Evolutionary conservation across 1,140 invertebrate genomes (phyloP).

Genomic region (Globodera rostochiensis): DNA sequence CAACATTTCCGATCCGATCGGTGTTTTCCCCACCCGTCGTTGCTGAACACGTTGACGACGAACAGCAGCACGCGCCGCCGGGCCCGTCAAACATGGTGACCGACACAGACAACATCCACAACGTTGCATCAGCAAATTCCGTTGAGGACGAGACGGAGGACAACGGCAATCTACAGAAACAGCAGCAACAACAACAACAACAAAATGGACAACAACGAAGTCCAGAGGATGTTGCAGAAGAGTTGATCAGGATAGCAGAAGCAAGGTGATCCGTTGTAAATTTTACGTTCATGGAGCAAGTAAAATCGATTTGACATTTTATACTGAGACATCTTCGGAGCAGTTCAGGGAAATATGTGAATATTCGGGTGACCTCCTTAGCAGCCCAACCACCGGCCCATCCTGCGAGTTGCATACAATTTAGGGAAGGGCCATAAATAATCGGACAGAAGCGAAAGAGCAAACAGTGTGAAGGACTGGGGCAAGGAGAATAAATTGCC

Average conservation of each 20-base stretch:
- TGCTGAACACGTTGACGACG: not conserved
- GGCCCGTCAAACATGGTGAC: not conserved
- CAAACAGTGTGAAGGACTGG: not conserved
- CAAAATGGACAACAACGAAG: not conserved
- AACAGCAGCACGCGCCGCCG: not conserved
- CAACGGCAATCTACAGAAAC: not conserved
- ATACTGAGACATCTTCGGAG: not conserved
- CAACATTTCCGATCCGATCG: too few relatives aligned
- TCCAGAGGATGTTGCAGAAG: constrained; percentile 3
- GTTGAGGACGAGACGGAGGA: not conserved
- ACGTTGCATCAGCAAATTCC: not conserved
- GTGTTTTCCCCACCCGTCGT: too few relatives aligned
- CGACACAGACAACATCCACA: too few relatives aligned
- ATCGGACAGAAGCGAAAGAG: constrained; percentile 3
- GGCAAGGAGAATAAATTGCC: not conserved
- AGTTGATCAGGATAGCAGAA: constrained; percentile 23
- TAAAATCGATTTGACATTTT: not conserved
- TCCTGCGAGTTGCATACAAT: not conserved
- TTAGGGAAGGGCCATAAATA: not conserved
- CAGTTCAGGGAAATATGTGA: not conserved
- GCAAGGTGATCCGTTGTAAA: constrained; percentile 11
- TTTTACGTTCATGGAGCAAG: not conserved
- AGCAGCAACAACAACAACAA: constrained; percentile 8
- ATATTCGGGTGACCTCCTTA: not conserved
- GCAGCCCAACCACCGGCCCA: not conserved